Evolutionary conservation across 2,113 vertebrate species (phyloP), one percentile per base, ranked within the genome.

Genomic region (Melanostigma gelatinosum): DNA sequence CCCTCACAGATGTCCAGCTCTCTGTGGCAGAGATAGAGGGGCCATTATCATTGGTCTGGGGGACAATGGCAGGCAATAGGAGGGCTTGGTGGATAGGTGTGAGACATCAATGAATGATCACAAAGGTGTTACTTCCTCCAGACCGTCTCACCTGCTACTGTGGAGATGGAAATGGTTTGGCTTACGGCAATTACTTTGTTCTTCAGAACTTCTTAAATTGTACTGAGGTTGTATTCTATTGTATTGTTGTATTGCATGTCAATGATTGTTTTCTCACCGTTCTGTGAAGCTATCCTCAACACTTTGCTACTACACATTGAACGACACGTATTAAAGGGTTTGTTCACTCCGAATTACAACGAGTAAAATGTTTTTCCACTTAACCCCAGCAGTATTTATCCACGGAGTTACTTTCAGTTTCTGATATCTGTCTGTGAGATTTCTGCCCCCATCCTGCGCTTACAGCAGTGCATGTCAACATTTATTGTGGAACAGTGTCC

Each of bases 31-130:
- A 84, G 66, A 89, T 71, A 85, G 68, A 78, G 73, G 66, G 64
- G 3, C 87, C 81, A 92, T 94, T 94, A 88, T 92, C 75, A 83
- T 85, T 83, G 71, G 68, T 83, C 71, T 72, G 44, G 54, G 55
- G 38, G 22, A 91, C 85, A 89, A 91, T 80, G 79, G 78, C 2
- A 27, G 63, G 76, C 77, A 63, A 63, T 75, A 61, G 55, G 75
- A 82, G 38, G 75, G n/a, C 44, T 83, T 63, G 2, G 66, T 74
- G 80, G 58, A 79, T 65, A 88, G 75, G 88, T 89, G 90, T 83
- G 79, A 92, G 76, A 84, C 50, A 55, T 79, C 55, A 84, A 4
- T 8, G 57, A 75, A 75, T 16, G 16, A 68, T 84, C 77, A 78
- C 50, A 75, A 62, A 80, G 75, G 88, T 89, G 89, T 87, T 66